Percentiles rank a stretch among this genome's conserved stretches.
Evolutionary conservation across 2,113 vertebrate species (phyloP).

Genomic region (Erpornis zantholeuca): DNA sequence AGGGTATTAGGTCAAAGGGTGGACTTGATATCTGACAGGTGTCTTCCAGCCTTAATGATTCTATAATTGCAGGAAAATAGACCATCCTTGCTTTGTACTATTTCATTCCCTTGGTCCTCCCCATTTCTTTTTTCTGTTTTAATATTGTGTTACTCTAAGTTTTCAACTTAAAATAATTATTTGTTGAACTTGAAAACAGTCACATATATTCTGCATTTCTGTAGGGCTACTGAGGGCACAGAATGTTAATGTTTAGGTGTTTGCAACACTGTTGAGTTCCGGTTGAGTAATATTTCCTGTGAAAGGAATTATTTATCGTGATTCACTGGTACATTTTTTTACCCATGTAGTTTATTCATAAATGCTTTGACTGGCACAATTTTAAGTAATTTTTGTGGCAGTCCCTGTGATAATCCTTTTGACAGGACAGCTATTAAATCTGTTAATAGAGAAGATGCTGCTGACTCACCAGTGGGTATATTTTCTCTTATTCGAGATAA

Average conservation of each 20-base stretch:
- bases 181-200: background rate
- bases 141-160: background rate
- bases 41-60: background rate
- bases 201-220: background rate
- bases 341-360: background rate
- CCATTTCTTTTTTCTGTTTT: background rate
- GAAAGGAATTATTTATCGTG: background rate
- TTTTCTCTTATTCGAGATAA: background rate
- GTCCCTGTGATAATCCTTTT: background rate
- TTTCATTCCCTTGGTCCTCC: background rate
- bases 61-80: background rate
- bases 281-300: background rate
- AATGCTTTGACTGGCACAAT: background rate
- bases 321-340: background rate
- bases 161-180: background rate
- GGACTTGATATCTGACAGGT: no score
- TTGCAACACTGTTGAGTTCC: background rate
- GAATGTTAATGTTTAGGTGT: background rate
- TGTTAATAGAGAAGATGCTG: background rate
- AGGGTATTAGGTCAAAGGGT: background rate
- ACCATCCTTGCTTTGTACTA: background rate
- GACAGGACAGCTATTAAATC: background rate
- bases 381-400: background rate
- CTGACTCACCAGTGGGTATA: background rate
- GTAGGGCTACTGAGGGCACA: background rate